Evolutionary conservation across 2,797 vertebrate genomes (phyloP), one percentile per base, ranked within the genome.

Genomic region (Rhinichthys osculus): DNA sequence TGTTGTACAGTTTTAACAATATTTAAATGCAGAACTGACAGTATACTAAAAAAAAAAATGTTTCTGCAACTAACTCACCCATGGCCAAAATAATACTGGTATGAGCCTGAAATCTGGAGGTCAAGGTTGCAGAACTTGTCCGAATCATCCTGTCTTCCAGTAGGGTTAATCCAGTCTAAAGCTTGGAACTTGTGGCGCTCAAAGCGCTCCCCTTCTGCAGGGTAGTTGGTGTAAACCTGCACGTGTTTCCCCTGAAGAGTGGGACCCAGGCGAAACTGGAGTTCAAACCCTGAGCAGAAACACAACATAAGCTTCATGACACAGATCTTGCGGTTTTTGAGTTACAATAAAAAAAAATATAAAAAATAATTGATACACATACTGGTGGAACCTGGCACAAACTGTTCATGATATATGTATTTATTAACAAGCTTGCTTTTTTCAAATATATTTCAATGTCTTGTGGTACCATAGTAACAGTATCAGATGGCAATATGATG

Each of bases 191-290:
- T 95, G 86, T 95, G 91, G 0, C 96, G 94, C 62, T 96, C 90
- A 90, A 96, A 99, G 0, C 35, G 54, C 86, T 96, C 94, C 84
- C 96, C 96, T 76, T 94, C 90, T n/a, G 91, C 92, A 0, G 98
- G 97, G 83, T 99, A 99, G 94, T 99, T 99, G 70, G 96, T 97
- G 88, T 95, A 94, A 8, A 99, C 96, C 0, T 90, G 92, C 1
- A 99, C 96, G 0, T 92, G 91, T 87, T 95, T 97, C 64, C 98
- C 98, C 92, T 99, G 98, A 77, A 99, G 96, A 82, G 97, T 99
- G 0, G 98, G 97, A 54, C 98, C 98, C 74, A 99, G 91, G 19
- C 96, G 95, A 90, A 99, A 99, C 89, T 99, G 98, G 1, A 99
- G 95, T 93, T 99, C 97, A 89, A 97, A 99, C 44, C 98, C 98